phyloP scores from a whole-genome alignment of 2,888 invertebrate species.

The Mesorhabditis belari region DNA sequence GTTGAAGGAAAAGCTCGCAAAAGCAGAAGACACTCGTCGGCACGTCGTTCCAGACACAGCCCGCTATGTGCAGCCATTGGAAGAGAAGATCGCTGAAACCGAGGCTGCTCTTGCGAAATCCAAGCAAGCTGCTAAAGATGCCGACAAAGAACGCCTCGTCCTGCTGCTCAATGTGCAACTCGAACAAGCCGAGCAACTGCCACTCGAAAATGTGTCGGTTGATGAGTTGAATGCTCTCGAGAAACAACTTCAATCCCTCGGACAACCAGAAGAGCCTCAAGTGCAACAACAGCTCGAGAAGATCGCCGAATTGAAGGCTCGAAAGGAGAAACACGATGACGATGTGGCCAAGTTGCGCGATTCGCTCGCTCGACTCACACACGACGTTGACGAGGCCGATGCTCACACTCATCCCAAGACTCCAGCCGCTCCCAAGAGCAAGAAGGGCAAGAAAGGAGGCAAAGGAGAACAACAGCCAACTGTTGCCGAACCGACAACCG shows the following conservation, averaged over 20 bases:
- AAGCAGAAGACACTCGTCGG: conserved; percentile 11
- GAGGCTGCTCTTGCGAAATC: too few species aligned
- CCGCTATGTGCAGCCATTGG: conserved; percentile 13
- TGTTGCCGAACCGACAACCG: background rate
- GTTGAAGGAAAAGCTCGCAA: conserved; percentile 12
- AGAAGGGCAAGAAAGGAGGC: background rate
- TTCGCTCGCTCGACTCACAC: background rate
- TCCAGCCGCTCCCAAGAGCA: background rate
- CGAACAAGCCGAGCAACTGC: conserved; percentile 16
- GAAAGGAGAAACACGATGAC: conserved; percentile 10
- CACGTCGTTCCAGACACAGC: conserved; percentile 11
- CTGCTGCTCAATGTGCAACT: conserved; percentile 4
- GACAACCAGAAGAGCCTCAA: background rate
- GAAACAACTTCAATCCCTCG: conserved; percentile 3
- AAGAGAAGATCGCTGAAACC: too few species aligned
- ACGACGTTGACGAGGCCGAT: background rate
- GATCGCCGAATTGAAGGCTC: conserved; percentile 11
- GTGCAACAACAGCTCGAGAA: conserved; percentile 5
- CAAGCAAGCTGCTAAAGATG: too few species aligned
- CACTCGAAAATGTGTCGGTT: conserved; percentile 12
- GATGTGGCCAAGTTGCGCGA: background rate
- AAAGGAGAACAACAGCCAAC: too few species aligned
- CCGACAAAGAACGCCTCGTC: conserved; percentile 1
- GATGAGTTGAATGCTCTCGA: conserved; percentile 13
- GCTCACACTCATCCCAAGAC: background rate